Evolutionary conservation across 1,140 invertebrate species (phyloP).

Genomic region (Panonychus citri): DNA sequence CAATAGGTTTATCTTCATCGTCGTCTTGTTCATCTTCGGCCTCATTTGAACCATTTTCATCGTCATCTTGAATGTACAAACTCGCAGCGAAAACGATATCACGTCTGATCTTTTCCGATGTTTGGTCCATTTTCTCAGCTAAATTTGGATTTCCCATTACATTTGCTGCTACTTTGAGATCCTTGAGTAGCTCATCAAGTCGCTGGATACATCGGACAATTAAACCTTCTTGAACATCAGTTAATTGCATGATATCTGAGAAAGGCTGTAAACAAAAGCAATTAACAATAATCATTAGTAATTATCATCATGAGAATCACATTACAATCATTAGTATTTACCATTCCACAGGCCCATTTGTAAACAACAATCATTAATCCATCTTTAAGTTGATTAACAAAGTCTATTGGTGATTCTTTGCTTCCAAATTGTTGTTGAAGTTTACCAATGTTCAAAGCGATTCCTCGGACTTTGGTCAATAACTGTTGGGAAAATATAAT

Average conservation of each 20-base stretch:
- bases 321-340: slow-evolving; percentile 20
- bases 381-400: slow-evolving; percentile 54
- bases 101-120: slow-evolving; percentile 69
- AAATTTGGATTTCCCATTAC: slow-evolving; percentile 78
- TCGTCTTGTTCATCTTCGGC: background rate
- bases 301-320: slow-evolving; percentile 6
- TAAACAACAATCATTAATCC: slow-evolving; percentile 77
- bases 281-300: background rate
- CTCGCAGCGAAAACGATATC: slow-evolving; percentile 96
- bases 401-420: slow-evolving; percentile 25
- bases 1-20: too few relatives aligned
- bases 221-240: slow-evolving; percentile 84
- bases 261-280: slow-evolving; percentile 39
- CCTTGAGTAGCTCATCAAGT: slow-evolving; percentile 69
- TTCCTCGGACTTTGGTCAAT: slow-evolving; percentile 26
- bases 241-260: slow-evolving; percentile 69
- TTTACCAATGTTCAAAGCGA: slow-evolving; percentile 29
- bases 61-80: slow-evolving; percentile 44
- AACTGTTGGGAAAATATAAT: slow-evolving; percentile 10
- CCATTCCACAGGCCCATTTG: slow-evolving; percentile 75
- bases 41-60: too few relatives aligned
- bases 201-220: slow-evolving; percentile 94
- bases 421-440: slow-evolving; percentile 31
- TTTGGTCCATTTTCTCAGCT: slow-evolving; percentile 82
- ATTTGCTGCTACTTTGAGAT: slow-evolving; percentile 73